Evolutionary conservation across 2,797 vertebrate species (phyloP).

Genomic region (Distichodus sexfasciatus): DNA sequence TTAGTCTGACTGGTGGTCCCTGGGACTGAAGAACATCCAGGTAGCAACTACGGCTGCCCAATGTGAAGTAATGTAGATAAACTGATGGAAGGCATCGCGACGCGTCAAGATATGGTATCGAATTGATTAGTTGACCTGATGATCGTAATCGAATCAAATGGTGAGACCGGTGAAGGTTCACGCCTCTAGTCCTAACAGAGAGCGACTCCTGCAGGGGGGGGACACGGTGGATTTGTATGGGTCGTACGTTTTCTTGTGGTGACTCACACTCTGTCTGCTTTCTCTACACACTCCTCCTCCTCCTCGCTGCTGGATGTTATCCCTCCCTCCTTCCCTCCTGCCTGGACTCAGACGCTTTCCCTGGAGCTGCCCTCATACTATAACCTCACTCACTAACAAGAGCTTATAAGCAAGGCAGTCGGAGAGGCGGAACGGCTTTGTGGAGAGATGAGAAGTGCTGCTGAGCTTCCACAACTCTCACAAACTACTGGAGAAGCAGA

Average conservation of each 20-base stretch:
- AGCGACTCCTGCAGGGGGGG: conserved; percentile 17
- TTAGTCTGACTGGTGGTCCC: no score
- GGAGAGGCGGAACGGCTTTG: conserved; percentile 6
- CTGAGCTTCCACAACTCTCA: background rate
- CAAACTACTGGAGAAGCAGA: background rate
- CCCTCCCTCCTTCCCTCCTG: background rate
- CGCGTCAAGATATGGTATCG: no score
- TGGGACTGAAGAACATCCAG: no score
- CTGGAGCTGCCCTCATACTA: background rate
- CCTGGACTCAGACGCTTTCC: background rate
- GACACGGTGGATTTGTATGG: conserved; percentile 28
- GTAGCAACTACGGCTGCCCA: no score
- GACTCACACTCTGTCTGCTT: conserved; percentile 22
- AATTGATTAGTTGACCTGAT: no score
- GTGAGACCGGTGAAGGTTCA: no score
- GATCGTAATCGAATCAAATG: no score
- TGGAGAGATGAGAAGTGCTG: background rate
- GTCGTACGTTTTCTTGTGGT: conserved; percentile 23
- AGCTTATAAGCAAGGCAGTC: background rate
- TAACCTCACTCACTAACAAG: conserved; percentile 8
- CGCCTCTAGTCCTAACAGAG: no score
- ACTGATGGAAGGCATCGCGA: no score
- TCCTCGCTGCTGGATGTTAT: background rate
- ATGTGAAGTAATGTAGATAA: no score
- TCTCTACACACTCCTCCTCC: background rate